Evolutionary conservation across 2,888 invertebrate genomes (phyloP).

Genomic region (Ceraclea dissimilis): DNA sequence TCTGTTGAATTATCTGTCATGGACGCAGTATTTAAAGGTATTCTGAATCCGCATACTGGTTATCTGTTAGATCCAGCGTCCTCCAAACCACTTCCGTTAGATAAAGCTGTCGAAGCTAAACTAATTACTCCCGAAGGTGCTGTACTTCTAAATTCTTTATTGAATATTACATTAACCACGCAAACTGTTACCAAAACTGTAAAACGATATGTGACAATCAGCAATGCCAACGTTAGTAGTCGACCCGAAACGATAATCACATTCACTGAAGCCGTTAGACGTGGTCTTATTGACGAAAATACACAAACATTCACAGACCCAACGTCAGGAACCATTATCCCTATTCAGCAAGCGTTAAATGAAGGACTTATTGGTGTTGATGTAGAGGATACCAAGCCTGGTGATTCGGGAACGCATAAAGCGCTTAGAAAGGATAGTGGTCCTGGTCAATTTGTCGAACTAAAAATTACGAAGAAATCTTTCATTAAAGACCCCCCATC

Average conservation of each 20-base stretch:
- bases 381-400: conserved; percentile 43
- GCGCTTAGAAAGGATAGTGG: conserved; percentile 37
- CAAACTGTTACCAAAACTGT: conserved; percentile 82
- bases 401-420: conserved; percentile 37
- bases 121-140: conserved; percentile 84
- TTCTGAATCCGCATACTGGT: conserved; percentile 83
- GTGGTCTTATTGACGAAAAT: conserved; percentile 72
- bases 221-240: conserved; percentile 54
- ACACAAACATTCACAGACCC: conserved; percentile 72
- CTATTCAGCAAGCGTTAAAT: conserved; percentile 70
- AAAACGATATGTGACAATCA: conserved; percentile 72
- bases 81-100: conserved; percentile 67
- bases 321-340: conserved; percentile 60
- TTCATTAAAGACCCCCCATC: conserved; percentile 42
- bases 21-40: conserved; percentile 78
- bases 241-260: conserved; percentile 56
- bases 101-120: conserved; percentile 78
- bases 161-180: conserved; percentile 82
- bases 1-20: conserved; percentile 74
- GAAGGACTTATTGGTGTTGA: conserved; percentile 64
- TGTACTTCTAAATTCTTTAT: conserved; percentile 71
- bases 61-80: conserved; percentile 70
- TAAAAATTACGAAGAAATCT: conserved; percentile 48
- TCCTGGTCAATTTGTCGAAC: conserved; percentile 45
- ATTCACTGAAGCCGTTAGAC: conserved; percentile 69